These are phyloP conservation scores for Potorous gilbertii DNA, from an alignment of 2,797 vertebrate species.

Conservation along the genomic window DNA sequence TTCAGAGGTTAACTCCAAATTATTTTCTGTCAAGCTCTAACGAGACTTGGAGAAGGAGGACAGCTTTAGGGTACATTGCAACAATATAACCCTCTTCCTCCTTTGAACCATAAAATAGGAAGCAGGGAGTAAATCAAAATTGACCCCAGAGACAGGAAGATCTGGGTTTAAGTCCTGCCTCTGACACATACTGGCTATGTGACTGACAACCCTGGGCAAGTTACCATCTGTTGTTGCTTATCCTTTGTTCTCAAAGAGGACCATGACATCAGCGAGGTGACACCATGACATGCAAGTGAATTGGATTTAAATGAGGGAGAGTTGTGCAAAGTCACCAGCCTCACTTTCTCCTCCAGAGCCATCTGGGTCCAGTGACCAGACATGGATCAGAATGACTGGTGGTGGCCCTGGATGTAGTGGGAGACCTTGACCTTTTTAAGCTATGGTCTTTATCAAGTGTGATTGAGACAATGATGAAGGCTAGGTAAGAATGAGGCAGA, in stretches of 20 bases:
- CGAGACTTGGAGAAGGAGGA: not conserved
- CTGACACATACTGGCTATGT: not conserved
- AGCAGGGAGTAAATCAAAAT: not conserved
- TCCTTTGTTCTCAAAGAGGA: not conserved
- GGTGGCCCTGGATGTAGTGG: too few species aligned
- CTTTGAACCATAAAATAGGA: not conserved
- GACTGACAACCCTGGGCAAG: not conserved
- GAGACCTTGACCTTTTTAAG: too few species aligned
- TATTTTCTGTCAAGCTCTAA: not conserved
- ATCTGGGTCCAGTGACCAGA: too few species aligned
- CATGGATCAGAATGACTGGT: too few species aligned
- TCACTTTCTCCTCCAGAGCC: too few species aligned
- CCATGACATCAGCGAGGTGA: too few species aligned
- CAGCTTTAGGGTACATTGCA: not conserved
- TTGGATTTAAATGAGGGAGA: too few species aligned
- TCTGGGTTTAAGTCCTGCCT: not conserved
- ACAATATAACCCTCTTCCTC: not conserved
- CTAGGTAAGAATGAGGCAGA: too few species aligned
- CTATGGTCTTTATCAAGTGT: too few species aligned
- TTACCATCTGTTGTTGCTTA: not conserved
- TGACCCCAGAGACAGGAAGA: not conserved
- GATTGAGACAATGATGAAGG: too few species aligned
- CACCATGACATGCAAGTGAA: too few species aligned
- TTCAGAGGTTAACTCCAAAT: not conserved
- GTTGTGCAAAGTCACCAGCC: too few species aligned